A percentile compares a stretch with the other conserved stretches of the same genome.
Evolutionary conservation across 2,888 invertebrate genomes (phyloP).

Genomic region (Cylindroiulus punctatus): DNA sequence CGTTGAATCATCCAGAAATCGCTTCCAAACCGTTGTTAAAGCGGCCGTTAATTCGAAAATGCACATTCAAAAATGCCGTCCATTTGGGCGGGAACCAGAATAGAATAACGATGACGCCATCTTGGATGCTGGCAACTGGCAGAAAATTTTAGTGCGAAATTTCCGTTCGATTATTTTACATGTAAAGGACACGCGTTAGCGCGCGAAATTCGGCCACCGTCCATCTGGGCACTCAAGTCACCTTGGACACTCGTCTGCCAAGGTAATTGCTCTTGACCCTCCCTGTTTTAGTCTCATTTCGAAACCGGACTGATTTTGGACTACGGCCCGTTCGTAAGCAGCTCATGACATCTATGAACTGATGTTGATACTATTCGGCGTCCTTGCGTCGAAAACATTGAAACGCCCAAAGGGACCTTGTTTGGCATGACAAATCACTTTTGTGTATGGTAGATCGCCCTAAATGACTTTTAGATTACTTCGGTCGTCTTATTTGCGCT

Average conservation of each 20-base stretch:
- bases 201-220: conserved; percentile 7
- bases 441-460: neutral
- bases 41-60: neutral
- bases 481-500: neutral
- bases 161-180: conserved; percentile 19
- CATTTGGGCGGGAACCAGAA: conserved; percentile 55
- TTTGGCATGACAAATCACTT: conserved; percentile 8
- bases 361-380: conserved; percentile 57
- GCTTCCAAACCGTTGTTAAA: neutral
- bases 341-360: conserved; percentile 59
- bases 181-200: conserved; percentile 47
- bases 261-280: conserved; percentile 38
- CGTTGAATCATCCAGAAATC: neutral
- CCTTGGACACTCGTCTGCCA: neutral
- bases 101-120: conserved; percentile 52
- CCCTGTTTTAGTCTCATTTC: conserved; percentile 36
- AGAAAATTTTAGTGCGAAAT: conserved; percentile 29
- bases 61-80: conserved; percentile 45
- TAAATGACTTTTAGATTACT: neutral
- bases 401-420: neutral
- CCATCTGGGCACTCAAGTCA: neutral
- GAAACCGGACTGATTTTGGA: conserved; percentile 31
- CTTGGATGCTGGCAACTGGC: conserved; percentile 50
- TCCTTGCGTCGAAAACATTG: neutral
- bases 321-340: conserved; percentile 14